Conservation (phyloP, 2,797 vertebrate species). For the Macroramphosus scolopax region DNA sequence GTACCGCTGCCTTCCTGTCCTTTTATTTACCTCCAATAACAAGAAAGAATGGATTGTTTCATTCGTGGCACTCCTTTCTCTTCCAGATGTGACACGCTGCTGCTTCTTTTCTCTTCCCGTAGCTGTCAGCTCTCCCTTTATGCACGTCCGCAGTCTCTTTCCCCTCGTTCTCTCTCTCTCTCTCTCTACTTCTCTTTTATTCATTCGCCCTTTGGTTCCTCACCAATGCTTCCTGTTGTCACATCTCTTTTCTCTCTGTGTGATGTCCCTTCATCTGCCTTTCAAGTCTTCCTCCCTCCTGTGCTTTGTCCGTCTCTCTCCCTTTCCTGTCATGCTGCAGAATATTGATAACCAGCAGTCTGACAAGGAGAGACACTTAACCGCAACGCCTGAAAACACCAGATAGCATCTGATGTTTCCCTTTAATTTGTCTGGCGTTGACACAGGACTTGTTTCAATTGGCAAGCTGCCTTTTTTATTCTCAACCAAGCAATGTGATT, state of each 20-base stretch:
- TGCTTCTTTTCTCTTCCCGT: conserved; percentile 47
- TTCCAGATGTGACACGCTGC: conserved; percentile 59
- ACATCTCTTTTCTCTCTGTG: conserved; percentile 30
- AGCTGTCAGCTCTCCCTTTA: conserved; percentile 33
- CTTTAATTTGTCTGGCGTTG: conserved; percentile 1
- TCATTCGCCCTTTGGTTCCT: conserved; percentile 39
- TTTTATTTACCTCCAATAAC: conserved; percentile 48
- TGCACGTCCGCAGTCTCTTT: conserved; percentile 1
- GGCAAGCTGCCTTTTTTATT: neutral
- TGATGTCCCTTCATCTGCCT: conserved; percentile 34
- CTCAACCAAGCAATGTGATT: no score
- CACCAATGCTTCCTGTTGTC: conserved; percentile 29
- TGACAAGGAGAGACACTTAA: conserved; percentile 11
- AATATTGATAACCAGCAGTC: conserved; percentile 38
- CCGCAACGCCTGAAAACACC: conserved; percentile 9
- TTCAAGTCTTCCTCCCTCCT: conserved; percentile 39
- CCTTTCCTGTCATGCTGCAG: conserved; percentile 23
- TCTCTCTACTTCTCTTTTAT: conserved; percentile 33
- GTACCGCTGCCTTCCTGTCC: conserved; percentile 57
- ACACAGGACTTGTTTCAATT: conserved; percentile 7
- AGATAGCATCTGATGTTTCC: neutral
- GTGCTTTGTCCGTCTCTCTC: conserved; percentile 26
- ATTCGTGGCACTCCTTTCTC: conserved; percentile 55
- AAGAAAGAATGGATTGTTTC: conserved; percentile 70
- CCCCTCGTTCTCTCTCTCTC: conserved; percentile 3